Evolutionary conservation across 92 coral and sea anemone species (phyloP), one percentile per base, ranked within the genome.

Genomic region (Phenganax stokvisi): DNA sequence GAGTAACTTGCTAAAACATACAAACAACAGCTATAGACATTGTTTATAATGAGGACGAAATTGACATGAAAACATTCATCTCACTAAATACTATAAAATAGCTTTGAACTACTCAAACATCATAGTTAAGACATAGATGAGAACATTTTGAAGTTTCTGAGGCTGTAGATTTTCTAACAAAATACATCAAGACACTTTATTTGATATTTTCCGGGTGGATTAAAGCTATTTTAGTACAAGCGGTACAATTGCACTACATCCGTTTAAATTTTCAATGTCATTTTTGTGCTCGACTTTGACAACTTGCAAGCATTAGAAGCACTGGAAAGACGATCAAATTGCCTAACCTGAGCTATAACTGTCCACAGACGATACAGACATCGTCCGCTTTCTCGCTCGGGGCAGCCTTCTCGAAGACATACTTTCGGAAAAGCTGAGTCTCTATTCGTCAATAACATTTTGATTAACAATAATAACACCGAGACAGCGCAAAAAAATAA

Each of bases 291-390:
- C 64, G 73, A 68, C 6, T 30, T 68, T 68, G 73, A 68, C 73
- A 68, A 68, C 60, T 59, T 57, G 81, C 64, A 56, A 76, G 20
- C 44, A 30, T 55, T 59, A 47, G 20, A 27, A 57, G 81, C 53
- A 53, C 47, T 30, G 70, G 20, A 57, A 56, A 76, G 20, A 57
- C 25, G 80, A 66, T 6, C 51, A 70, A 67, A 72, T 79, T 72
- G 78, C 57, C 85, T 90, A 97, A 96, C 99, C 99, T 96, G 99
- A 92, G 78, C 99, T 96, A 81, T 91, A 96, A 83, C 99, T 96
- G 88, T 96, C 99, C 60, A 97, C 92, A 29, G 99, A 96, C 72
- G 99, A 92, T 55, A 96, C 99, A 88, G 99, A 96, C 87, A 96
- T 96, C 68, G 99, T 92, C 84, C 99, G 97, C 85, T 97, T 89